These are phyloP conservation scores for Ammodytes marinus DNA, from an alignment of 2,113 vertebrate species.

Conservation along the genomic window DNA sequence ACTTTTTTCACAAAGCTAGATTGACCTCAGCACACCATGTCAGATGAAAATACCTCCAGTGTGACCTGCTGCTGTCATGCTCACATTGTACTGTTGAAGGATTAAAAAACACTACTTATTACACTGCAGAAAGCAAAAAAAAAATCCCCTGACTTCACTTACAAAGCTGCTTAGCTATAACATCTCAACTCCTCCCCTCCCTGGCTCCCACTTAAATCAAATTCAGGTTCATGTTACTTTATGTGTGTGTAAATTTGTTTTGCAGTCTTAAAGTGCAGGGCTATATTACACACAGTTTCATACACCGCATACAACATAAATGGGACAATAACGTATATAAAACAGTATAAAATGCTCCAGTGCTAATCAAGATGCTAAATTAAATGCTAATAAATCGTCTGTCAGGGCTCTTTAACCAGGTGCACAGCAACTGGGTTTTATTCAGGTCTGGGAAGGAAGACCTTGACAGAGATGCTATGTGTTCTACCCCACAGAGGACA, in stretches of 20 bases:
- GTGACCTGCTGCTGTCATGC: conserved; percentile 10
- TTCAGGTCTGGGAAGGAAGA: not conserved
- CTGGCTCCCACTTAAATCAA: too few relatives aligned
- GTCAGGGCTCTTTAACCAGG: not conserved
- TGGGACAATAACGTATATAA: too few relatives aligned
- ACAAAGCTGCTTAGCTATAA: not conserved
- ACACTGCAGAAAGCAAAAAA: not conserved
- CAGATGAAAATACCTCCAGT: not conserved
- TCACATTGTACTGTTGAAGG: conserved; percentile 3
- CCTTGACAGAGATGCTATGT: not conserved
- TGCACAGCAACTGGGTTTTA: not conserved
- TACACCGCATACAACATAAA: too few relatives aligned
- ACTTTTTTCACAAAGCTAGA: conserved; percentile 18
- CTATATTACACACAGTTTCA: too few relatives aligned
- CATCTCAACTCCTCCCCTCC: not conserved
- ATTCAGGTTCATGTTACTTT: too few relatives aligned
- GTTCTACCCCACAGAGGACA: not conserved
- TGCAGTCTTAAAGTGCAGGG: too few relatives aligned
- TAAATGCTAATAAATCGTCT: too few relatives aligned
- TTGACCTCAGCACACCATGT: conserved; percentile 6
- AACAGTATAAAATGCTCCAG: too few relatives aligned
- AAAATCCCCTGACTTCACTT: not conserved
- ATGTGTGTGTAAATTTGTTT: too few relatives aligned
- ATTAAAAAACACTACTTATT: not conserved
- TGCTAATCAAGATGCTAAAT: too few relatives aligned